Conservation (phyloP, 2,797 vertebrate species). For the Hozukius guyotensis region DNA sequence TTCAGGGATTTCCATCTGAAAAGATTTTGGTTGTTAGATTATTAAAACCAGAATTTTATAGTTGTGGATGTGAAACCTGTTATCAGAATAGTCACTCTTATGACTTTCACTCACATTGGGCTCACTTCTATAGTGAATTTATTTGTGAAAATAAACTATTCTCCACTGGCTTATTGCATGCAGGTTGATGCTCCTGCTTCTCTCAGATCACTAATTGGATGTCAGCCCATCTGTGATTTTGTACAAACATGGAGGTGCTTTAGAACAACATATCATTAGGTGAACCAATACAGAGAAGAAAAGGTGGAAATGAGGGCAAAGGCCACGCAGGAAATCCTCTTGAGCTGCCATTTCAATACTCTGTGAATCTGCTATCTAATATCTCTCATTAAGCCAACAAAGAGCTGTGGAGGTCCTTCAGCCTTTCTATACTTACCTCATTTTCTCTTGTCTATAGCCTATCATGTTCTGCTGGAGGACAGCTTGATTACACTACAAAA, state of each 20-base stretch:
- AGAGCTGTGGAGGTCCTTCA: background rate
- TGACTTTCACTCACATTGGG: no score
- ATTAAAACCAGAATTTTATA: no score
- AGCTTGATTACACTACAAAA: background rate
- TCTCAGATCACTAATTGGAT: background rate
- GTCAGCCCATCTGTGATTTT: background rate
- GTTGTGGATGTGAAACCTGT: no score
- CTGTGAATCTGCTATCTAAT: background rate
- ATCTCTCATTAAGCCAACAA: background rate
- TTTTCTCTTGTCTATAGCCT: background rate
- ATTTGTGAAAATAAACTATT: no score
- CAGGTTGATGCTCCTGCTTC: background rate
- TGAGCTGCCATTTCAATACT: background rate
- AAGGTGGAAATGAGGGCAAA: background rate
- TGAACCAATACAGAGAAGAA: background rate
- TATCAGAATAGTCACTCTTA: no score
- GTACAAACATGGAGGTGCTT: background rate
- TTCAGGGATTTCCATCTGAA: no score
- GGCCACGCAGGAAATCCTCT: background rate
- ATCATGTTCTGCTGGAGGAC: no score
- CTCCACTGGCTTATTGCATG: background rate
- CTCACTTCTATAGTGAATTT: no score
- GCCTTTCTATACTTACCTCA: background rate
- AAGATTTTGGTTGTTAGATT: no score
- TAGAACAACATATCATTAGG: background rate